Evolutionary conservation across 2,797 vertebrate genomes (phyloP), one percentile per base, ranked within the genome.

Genomic region (Premnoplex brunnescens): DNA sequence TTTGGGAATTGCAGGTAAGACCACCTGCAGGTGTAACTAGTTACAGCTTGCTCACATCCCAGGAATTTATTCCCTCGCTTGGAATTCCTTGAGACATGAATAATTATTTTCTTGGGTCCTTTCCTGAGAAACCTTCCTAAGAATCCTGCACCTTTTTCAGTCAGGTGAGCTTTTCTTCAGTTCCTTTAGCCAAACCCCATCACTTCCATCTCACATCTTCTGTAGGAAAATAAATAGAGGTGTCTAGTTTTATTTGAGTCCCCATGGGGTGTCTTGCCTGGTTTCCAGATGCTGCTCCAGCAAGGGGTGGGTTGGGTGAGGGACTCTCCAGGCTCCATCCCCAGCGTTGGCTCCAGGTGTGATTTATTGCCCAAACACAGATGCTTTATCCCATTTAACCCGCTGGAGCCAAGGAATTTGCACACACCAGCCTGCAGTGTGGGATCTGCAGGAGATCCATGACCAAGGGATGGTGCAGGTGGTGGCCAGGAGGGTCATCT

Each of bases 321-420:
- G 30, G 49, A 24, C 26, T 41, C 43, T 58, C 73, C 9, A 51
- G 60, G 55, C 37, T 76, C 66, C 49, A 55, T 37, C 22, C 2
- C 26, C 30, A 54, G 27, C 27, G 3, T 37, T 72, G 41, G 23
- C n/a, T 89, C 76, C 55, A 46, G 51, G 36, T 68, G 27, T 72
- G 34, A 92, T 81, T 69, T 77, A 77, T 80, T 73, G 41, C 64
- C 60, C 64, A 85, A 92, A 87, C 60, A 81, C 78, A 93, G 78
- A 73, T 64, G 69, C 19, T 73, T 51, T 59, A 18, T 43, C 41
- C 18, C 21, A 18, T 72, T 46, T 51, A 55, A 49, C n/a, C 11
- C 24, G 27, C 32, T 23, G 51, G 8, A 82, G 32, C 27, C 59
- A 59, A 72, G 12, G 19, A 26, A 23, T 69, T 62, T 76, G 22